phyloP scores from a whole-genome alignment of 2,113 vertebrate genomes.

The Cynocephalus volans region DNA sequence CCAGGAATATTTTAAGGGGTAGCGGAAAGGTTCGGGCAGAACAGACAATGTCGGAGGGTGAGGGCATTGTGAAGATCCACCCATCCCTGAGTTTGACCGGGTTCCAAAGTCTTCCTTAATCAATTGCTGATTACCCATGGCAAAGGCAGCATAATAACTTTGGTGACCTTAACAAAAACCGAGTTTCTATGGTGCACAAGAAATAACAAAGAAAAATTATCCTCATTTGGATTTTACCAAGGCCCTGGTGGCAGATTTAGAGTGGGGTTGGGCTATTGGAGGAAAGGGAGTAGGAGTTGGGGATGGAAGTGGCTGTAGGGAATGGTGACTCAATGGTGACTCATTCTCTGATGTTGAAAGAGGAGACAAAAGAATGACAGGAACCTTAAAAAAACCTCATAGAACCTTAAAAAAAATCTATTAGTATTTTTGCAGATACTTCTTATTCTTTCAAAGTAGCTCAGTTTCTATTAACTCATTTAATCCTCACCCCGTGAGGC shows the following conservation, averaged over 20 bases:
- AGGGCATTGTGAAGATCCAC: background rate
- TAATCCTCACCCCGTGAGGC: background rate
- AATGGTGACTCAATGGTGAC: slow-evolving; percentile 52
- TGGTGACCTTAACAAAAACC: background rate
- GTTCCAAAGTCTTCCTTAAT: background rate
- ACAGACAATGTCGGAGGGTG: background rate
- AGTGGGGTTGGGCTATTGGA: background rate
- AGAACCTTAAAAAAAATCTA: background rate
- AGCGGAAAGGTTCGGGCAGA: background rate
- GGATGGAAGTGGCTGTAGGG: background rate
- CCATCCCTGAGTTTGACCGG: background rate
- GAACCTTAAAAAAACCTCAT: background rate
- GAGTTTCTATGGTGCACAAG: background rate
- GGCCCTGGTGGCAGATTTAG: background rate
- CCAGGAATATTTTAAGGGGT: background rate
- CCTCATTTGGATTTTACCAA: background rate
- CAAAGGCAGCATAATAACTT: background rate
- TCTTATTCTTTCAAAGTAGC: background rate
- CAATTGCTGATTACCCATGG: background rate
- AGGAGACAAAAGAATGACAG: background rate
- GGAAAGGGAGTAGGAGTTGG: background rate
- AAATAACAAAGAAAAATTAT: background rate
- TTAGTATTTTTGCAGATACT: background rate
- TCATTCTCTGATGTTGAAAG: slow-evolving; percentile 44
- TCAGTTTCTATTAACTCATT: background rate